Evolutionary conservation across 2,113 vertebrate genomes (phyloP).

Genomic region (Aegithalos caudatus): DNA sequence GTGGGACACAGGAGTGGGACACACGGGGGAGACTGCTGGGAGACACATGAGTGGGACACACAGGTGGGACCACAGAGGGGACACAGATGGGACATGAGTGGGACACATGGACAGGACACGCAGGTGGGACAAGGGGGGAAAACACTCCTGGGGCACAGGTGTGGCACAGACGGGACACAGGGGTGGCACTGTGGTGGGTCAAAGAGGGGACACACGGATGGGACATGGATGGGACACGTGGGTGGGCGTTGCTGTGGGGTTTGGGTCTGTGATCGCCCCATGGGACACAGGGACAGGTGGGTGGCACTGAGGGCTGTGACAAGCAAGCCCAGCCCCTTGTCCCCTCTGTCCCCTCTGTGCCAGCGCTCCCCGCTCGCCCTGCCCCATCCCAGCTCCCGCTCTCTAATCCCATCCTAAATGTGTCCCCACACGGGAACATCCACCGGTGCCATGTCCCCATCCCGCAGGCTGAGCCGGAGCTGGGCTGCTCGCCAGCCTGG

Average conservation of each 20-base stretch:
- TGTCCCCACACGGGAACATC: neutral
- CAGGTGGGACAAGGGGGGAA: neutral
- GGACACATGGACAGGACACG: neutral
- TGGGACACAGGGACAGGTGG: neutral
- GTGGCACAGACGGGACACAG: neutral
- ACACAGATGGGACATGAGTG: neutral
- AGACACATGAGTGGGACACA: too few species aligned
- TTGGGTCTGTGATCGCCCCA: neutral
- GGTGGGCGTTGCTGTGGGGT: neutral
- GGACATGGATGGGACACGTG: neutral
- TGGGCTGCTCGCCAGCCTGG: neutral
- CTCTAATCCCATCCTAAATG: conserved; percentile 6
- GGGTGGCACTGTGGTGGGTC: neutral
- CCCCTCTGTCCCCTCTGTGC: neutral
- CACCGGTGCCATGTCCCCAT: neutral
- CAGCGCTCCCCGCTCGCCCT: neutral
- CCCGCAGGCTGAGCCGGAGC: neutral
- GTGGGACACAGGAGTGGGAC: neutral
- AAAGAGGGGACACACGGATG: neutral
- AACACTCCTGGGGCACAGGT: too few species aligned
- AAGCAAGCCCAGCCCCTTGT: neutral
- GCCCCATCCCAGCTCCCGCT: neutral
- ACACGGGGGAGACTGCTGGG: too few species aligned
- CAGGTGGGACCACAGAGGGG: neutral
- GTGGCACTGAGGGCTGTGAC: neutral